phyloP scores from a whole-genome alignment of 2,888 invertebrate species.

The Lasioglossum lativentre region DNA sequence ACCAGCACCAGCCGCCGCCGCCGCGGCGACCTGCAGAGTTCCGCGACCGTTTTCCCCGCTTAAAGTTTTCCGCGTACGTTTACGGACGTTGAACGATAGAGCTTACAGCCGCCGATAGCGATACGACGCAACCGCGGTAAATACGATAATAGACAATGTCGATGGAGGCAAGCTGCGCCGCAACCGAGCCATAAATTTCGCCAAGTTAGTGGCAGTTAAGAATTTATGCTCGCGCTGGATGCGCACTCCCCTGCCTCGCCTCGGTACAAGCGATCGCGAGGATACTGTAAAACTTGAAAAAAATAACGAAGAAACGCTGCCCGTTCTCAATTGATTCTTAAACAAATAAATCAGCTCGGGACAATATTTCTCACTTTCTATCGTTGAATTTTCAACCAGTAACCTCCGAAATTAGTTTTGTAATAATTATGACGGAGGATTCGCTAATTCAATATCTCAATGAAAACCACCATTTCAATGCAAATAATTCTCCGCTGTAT shows the following conservation, averaged over 20 bases:
- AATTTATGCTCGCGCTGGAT: conserved; percentile 46
- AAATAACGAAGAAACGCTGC: neutral
- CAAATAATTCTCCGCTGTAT: neutral
- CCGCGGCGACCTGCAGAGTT: neutral
- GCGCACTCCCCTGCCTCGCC: neutral
- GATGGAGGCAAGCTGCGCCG: conserved; percentile 20
- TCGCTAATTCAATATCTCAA: no score
- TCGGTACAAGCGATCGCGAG: neutral
- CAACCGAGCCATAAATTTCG: conserved; percentile 55
- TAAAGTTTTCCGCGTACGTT: conserved; percentile 43
- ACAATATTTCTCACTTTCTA: neutral
- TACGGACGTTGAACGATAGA: conserved; percentile 41
- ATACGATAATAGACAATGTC: conserved; percentile 64
- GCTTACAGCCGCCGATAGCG: conserved; percentile 32
- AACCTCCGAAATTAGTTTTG: neutral
- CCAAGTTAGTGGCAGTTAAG: conserved; percentile 59
- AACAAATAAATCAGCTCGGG: neutral
- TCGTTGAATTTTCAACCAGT: neutral
- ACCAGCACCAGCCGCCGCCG: no score
- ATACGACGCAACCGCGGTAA: conserved; percentile 49
- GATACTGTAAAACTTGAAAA: neutral
- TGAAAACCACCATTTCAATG: neutral
- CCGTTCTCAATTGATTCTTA: neutral
- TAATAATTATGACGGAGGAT: neutral
- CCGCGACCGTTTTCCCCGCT: neutral